Percentiles rank a stretch among this genome's conserved stretches.
These are phyloP conservation scores for Mionectes macconnelli DNA, from an alignment of 2,113 vertebrate species.

Conservation along the genomic window DNA sequence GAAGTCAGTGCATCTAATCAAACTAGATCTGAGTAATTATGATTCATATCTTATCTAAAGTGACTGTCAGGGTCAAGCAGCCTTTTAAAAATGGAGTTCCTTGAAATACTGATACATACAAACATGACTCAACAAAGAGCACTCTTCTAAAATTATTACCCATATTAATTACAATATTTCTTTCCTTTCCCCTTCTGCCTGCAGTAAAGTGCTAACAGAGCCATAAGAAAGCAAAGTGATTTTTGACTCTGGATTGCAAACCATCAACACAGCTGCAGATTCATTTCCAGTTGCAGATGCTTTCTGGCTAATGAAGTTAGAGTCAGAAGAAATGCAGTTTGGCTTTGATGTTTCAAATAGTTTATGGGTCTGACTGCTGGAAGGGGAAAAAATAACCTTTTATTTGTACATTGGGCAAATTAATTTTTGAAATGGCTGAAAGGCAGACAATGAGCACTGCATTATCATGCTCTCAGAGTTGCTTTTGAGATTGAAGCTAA, in stretches of 20 bases:
- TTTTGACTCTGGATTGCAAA: constrained; percentile 33
- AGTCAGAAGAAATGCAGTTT: constrained; percentile 35
- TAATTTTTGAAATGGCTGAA: constrained; percentile 57
- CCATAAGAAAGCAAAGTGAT: not conserved
- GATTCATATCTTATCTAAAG: not conserved
- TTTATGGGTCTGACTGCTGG: constrained; percentile 17
- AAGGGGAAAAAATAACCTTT: not conserved
- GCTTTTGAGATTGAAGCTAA: constrained; percentile 15
- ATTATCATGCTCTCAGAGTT: not conserved
- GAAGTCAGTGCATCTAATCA: not conserved
- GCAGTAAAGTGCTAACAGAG: not conserved
- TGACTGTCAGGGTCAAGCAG: not conserved
- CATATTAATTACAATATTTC: not conserved
- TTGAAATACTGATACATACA: not conserved
- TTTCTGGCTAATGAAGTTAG: constrained; percentile 47
- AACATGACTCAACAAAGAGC: not conserved
- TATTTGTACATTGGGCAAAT: constrained; percentile 50
- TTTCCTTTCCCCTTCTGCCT: not conserved
- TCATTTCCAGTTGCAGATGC: constrained; percentile 49
- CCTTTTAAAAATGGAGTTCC: not conserved
- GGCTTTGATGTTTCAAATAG: constrained; percentile 40
- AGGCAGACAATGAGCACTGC: constrained; percentile 41
- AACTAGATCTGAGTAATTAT: not conserved
- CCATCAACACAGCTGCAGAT: constrained; percentile 60
- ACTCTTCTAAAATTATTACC: not conserved